Evolutionary conservation across 1,140 invertebrate genomes (phyloP).

Genomic region (Drosophila nigromelanica): DNA sequence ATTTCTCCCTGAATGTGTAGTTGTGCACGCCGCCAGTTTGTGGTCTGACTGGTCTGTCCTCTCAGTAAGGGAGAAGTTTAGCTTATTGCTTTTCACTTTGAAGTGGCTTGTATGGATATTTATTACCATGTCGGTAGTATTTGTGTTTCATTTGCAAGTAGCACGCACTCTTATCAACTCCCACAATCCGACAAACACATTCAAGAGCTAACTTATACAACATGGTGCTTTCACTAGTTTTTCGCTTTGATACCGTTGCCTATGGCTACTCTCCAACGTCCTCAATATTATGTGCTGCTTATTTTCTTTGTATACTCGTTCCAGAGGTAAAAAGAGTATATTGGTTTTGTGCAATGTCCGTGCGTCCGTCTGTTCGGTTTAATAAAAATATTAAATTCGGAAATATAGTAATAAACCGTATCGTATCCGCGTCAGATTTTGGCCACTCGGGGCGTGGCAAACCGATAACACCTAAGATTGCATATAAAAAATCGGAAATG

Average conservation of each 20-base stretch:
- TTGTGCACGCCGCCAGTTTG: constrained; percentile 17
- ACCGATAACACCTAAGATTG: too few relatives aligned
- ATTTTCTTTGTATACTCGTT: constrained; percentile 13
- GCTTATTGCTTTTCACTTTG: constrained; percentile 80
- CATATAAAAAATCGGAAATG: too few relatives aligned
- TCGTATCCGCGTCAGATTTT: too few relatives aligned
- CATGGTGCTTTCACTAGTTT: constrained; percentile 30
- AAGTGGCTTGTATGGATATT: constrained; percentile 81
- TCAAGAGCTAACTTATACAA: not conserved
- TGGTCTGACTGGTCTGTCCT: not conserved
- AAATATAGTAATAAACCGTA: constrained; percentile 42
- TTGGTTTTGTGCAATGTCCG: too few relatives aligned
- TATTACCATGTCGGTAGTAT: constrained; percentile 75
- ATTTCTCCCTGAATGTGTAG: constrained; percentile 35
- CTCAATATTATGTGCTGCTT: constrained; percentile 20
- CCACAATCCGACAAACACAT: constrained; percentile 5
- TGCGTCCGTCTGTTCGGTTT: constrained; percentile 17
- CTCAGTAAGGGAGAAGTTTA: constrained; percentile 62
- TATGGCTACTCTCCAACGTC: constrained; percentile 48
- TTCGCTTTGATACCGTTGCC: constrained; percentile 64
- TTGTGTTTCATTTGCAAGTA: constrained; percentile 65
- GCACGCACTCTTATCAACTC: constrained; percentile 47
- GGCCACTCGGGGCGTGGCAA: too few relatives aligned
- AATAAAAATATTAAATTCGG: too few relatives aligned
- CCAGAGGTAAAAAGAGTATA: too few relatives aligned